Evolutionary conservation across 2,888 invertebrate genomes (phyloP), one percentile per base, ranked within the genome.

Genomic region (Plebejus melissa): DNA sequence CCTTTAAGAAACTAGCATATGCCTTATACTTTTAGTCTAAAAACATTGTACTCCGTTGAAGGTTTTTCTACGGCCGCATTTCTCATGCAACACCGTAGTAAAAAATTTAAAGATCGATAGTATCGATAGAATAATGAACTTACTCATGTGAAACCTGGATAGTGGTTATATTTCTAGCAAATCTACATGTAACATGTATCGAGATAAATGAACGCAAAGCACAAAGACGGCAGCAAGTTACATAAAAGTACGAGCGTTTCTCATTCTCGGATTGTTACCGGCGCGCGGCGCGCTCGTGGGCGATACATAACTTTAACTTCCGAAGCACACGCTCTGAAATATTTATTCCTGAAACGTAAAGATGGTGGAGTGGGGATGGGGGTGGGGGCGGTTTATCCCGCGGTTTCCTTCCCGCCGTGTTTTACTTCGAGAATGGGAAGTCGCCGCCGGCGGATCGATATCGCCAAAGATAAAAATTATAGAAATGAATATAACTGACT

Each of bases 341-440:
- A 93, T 93, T 93, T 93, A 93, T 93, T 93, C 93, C 91, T 92
- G 92, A 93, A 93, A 92, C 92, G 93, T 93, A 93, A 93, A 93
- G 93, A 93, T 91, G 91, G 65, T 36, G 65, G 91, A 90, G 89
- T 82, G 86, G 86, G 84, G 86, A 84, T 77, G 82, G 80, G 84
- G 84, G 77, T 79, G 84, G 81, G 86, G 88, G 87, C 79, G 90
- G 92, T 90, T 91, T 92, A 92, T 91, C 92, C 92, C 93, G 93
- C 92, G 93, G 93, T 93, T 93, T 92, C 92, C 92, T 91, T 90
- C 90, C 93, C 92, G 88, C 88, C 93, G 92, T 93, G 93, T 93
- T 93, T 93, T 92, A 93, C 93, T 93, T 91, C 89, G 92, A 93
- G 93, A 91, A 93, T 93, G 91, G 93, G 93, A 93, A 93, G 91